Evolutionary conservation across 2,888 invertebrate genomes (phyloP).

Genomic region (Cosmorhoe ocellata): DNA sequence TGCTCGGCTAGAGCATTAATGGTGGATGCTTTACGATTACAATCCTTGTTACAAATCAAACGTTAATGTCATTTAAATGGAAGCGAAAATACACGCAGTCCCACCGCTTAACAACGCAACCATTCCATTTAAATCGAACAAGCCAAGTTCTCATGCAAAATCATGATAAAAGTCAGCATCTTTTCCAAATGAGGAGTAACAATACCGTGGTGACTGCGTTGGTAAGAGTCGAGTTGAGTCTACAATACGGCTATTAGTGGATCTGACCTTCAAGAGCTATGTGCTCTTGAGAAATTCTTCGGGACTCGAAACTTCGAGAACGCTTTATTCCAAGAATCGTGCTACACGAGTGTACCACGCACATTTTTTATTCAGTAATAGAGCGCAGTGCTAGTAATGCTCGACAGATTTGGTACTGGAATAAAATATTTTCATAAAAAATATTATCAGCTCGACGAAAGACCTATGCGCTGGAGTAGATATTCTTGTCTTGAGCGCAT

Average conservation of each 20-base stretch:
- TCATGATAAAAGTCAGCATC: conserved; percentile 41
- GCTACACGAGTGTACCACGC: conserved; percentile 60
- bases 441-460: too few species aligned
- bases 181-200: conserved; percentile 37
- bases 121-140: conserved; percentile 31
- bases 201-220: conserved; percentile 20
- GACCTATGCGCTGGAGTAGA: too few species aligned
- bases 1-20: conserved; percentile 56
- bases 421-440: neutral
- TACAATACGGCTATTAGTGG: conserved; percentile 47
- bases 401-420: conserved; percentile 40
- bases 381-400: conserved; percentile 30
- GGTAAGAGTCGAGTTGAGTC: conserved; percentile 19
- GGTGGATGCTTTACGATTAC: conserved; percentile 60
- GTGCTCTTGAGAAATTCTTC: conserved; percentile 55
- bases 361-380: conserved; percentile 59
- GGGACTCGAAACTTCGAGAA: conserved; percentile 58
- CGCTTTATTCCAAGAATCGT: conserved; percentile 72
- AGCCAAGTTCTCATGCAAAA: conserved; percentile 43
- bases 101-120: conserved; percentile 23
- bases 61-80: conserved; percentile 44
- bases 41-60: conserved; percentile 37
- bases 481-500: too few species aligned
- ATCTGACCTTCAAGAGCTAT: conserved; percentile 67
- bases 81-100: conserved; percentile 31